These are phyloP conservation scores for Lordiphosa andalusiaca DNA, from an alignment of 2,888 invertebrate species.

Conservation along the genomic window DNA sequence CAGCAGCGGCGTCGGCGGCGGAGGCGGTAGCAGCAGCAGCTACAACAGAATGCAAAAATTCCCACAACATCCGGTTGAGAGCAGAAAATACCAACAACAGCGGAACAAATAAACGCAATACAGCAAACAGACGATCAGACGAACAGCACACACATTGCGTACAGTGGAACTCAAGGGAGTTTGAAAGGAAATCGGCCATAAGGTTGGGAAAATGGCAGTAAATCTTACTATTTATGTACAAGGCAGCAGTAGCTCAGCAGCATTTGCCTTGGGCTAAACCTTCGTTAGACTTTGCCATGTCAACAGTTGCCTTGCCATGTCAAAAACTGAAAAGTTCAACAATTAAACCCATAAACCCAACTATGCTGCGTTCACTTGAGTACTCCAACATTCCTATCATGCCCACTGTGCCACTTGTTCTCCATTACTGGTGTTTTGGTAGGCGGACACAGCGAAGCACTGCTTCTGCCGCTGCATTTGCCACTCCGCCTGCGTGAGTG, in stretches of 20 bases:
- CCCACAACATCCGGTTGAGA: constrained; percentile 73
- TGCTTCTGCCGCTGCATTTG: constrained; percentile 9
- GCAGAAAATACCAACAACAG: constrained; percentile 50
- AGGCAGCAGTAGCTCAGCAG: no score
- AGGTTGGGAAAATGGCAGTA: no score
- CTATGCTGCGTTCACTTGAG: no score
- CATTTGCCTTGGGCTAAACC: no score
- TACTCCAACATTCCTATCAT: no score
- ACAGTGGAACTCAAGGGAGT: constrained; percentile 25
- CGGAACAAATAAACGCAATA: constrained; percentile 65
- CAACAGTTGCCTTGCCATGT: no score
- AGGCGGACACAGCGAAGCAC: constrained; percentile 42
- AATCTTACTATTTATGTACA: no score
- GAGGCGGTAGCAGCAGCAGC: constrained; percentile 21
- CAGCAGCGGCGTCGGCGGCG: constrained; percentile 40
- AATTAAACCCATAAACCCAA: no score
- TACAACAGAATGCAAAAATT: constrained; percentile 65
- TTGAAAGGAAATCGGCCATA: background rate
- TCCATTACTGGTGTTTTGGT: constrained; percentile 35
- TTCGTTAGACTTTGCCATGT: no score
- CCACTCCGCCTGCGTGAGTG: constrained; percentile 54
- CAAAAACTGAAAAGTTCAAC: no score
- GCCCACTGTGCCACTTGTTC: constrained; percentile 32
- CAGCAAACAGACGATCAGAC: constrained; percentile 23
- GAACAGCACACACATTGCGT: constrained; percentile 12